phyloP scores from a whole-genome alignment of 2,888 invertebrate genomes.

The Gandaritis pyraliata region DNA sequence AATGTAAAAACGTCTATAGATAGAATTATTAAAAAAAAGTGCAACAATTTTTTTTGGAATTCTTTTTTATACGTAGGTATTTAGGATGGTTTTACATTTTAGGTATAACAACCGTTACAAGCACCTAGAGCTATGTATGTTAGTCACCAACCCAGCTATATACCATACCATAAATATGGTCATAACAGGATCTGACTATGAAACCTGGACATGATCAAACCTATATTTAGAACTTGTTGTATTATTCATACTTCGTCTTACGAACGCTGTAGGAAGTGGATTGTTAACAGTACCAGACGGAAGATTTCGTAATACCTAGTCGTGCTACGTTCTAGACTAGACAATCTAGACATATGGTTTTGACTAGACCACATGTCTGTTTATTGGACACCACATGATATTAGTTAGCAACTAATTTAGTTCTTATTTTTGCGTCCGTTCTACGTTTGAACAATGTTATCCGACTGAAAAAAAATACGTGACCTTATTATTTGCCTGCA shows the following conservation, averaged over 20 bases:
- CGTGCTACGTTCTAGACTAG: conserved; percentile 30
- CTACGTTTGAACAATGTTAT: too few relatives aligned
- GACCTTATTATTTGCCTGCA: too few relatives aligned
- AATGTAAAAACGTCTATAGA: too few relatives aligned
- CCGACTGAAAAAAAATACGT: too few relatives aligned
- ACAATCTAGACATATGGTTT: conserved; percentile 2
- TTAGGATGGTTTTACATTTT: too few relatives aligned
- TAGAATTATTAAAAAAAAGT: too few relatives aligned
- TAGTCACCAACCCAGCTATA: not conserved
- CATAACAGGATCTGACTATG: conserved; percentile 17
- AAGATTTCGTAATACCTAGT: conserved; percentile 25
- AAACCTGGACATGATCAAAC: conserved; percentile 16
- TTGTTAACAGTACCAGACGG: conserved; percentile 32
- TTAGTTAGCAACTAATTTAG: not conserved
- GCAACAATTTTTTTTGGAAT: too few relatives aligned
- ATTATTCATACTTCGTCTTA: conserved; percentile 22
- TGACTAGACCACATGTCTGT: not conserved
- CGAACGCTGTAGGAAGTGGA: conserved; percentile 33
- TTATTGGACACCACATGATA: not conserved
- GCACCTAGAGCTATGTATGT: not conserved
- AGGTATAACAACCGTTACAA: too few relatives aligned
- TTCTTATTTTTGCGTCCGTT: too few relatives aligned
- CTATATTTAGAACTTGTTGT: conserved; percentile 28
- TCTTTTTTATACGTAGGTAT: too few relatives aligned
- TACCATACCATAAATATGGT: conserved; percentile 9